A percentile compares a stretch with the other conserved stretches of the same genome.
These are phyloP conservation scores for Myxocyprinus asiaticus DNA, from an alignment of 2,113 vertebrate species.

Conservation along the genomic window DNA sequence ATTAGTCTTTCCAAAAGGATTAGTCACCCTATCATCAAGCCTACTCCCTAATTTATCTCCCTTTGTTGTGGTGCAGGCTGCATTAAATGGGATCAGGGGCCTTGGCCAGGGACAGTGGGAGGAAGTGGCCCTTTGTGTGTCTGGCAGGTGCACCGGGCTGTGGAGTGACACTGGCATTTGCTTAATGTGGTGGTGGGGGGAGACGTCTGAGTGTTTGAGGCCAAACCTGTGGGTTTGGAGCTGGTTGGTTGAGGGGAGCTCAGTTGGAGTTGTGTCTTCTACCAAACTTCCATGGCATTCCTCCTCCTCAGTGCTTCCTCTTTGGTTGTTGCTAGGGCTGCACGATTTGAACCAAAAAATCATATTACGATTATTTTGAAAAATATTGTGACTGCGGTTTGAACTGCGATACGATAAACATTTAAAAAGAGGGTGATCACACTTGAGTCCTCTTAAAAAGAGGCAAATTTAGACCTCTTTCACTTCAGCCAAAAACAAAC, in stretches of 20 bases:
- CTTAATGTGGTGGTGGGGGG: conserved; percentile 38
- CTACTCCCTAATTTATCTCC: conserved; percentile 72
- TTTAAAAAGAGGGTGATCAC: no score
- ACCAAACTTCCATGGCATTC: background rate
- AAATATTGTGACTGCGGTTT: no score
- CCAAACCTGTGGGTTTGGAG: conserved; percentile 30
- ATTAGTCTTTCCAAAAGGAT: conserved; percentile 74
- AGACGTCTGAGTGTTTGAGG: conserved; percentile 30
- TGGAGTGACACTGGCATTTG: conserved; percentile 63
- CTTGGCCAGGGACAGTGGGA: conserved; percentile 69
- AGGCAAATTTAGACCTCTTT: no score
- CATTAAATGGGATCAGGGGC: conserved; percentile 69
- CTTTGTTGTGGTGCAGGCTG: conserved; percentile 71
- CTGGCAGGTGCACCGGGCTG: conserved; percentile 71
- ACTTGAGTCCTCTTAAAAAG: no score
- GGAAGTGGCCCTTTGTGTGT: conserved; percentile 75
- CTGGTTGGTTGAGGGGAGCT: background rate
- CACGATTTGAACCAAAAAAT: no score
- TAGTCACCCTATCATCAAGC: conserved; percentile 74
- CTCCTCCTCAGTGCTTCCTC: background rate
- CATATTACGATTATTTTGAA: no score
- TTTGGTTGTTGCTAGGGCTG: background rate
- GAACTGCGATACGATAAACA: no score
- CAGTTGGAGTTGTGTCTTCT: background rate
- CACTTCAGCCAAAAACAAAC: no score